Percentiles rank a stretch among this genome's conserved stretches.
phyloP scores from a whole-genome alignment of 1,140 invertebrate genomes.

The Drosophila watanabei region DNA sequence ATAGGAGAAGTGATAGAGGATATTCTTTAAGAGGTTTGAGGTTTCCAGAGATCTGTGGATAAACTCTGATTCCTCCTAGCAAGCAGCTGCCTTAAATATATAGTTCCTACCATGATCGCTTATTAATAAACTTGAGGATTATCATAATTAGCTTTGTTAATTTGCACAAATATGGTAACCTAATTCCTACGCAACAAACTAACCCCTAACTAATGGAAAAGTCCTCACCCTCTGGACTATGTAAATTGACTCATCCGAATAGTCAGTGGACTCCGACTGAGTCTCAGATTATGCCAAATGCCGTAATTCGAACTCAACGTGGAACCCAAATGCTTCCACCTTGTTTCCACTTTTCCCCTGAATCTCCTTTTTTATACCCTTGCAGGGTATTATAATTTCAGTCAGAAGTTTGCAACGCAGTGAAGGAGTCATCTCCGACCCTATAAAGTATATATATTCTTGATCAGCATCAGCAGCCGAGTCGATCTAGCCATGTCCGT shows the following conservation, averaged over 20 bases:
- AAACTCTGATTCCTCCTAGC: too few species aligned
- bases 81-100: slow-evolving; percentile 9
- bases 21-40: slow-evolving; percentile 7
- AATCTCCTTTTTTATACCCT: slow-evolving; percentile 9
- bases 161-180: slow-evolving; percentile 34
- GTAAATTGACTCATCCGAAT: slow-evolving; percentile 52
- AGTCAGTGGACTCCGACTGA: slow-evolving; percentile 41
- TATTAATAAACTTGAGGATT: slow-evolving; percentile 33
- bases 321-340: slow-evolving; percentile 28
- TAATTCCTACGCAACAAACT: slow-evolving; percentile 9
- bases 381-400: too few species aligned
- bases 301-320: slow-evolving; percentile 73
- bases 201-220: slow-evolving; percentile 36
- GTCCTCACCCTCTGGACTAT: slow-evolving; percentile 24
- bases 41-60: background rate
- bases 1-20: slow-evolving; percentile 22
- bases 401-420: too few species aligned
- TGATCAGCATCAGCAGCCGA: too few species aligned
- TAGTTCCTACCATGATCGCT: background rate
- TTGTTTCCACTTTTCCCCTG: slow-evolving; percentile 38
- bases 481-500: too few species aligned
- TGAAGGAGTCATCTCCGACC: too few species aligned
- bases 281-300: slow-evolving; percentile 59
- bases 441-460: too few species aligned
- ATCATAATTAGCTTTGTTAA: slow-evolving; percentile 47